These are phyloP conservation scores for Patiria pectinifera DNA, from an alignment of 53 echinoderm and acorn worm genomes.

Conservation along the genomic window DNA sequence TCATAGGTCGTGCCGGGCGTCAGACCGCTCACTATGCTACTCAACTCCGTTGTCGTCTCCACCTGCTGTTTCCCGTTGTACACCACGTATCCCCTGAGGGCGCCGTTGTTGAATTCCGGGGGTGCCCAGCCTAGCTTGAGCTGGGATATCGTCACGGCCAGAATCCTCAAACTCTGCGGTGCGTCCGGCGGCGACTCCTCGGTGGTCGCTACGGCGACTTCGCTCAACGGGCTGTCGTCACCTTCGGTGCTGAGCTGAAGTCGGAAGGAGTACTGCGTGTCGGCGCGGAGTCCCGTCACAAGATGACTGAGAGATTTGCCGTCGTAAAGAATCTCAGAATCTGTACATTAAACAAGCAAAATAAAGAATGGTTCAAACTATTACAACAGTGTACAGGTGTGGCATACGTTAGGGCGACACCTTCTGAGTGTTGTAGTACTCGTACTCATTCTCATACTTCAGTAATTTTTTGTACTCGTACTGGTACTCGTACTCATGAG, in stretches of 20 bases:
- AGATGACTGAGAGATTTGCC: constrained; percentile 70
- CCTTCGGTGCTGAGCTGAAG: constrained; percentile 87
- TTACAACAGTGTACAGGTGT: too few species aligned
- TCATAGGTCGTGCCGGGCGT: constrained; percentile 81
- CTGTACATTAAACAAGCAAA: constrained; percentile 42
- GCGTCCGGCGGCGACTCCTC: constrained; percentile 77
- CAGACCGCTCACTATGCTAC: constrained; percentile 82
- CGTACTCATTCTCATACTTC: too few species aligned
- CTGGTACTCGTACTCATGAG: too few species aligned
- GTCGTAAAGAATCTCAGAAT: constrained; percentile 74
- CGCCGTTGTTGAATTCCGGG: constrained; percentile 82
- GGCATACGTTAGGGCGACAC: too few species aligned
- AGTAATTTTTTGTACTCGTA: too few species aligned
- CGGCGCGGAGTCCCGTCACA: constrained; percentile 78
- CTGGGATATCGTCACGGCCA: constrained; percentile 85
- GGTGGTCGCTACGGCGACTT: constrained; percentile 70
- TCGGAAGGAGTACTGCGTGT: constrained; percentile 76
- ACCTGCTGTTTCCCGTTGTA: constrained; percentile 94
- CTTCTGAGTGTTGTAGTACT: too few species aligned
- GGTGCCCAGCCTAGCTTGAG: constrained; percentile 88
- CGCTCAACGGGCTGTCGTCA: constrained; percentile 90
- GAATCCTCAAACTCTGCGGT: constrained; percentile 74
- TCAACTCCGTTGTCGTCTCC: constrained; percentile 85
- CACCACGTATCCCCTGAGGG: constrained; percentile 84
- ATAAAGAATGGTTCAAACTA: not conserved